phyloP scores from a whole-genome alignment of 2,888 invertebrate species.

The Acanthosoma haemorrhoidale region DNA sequence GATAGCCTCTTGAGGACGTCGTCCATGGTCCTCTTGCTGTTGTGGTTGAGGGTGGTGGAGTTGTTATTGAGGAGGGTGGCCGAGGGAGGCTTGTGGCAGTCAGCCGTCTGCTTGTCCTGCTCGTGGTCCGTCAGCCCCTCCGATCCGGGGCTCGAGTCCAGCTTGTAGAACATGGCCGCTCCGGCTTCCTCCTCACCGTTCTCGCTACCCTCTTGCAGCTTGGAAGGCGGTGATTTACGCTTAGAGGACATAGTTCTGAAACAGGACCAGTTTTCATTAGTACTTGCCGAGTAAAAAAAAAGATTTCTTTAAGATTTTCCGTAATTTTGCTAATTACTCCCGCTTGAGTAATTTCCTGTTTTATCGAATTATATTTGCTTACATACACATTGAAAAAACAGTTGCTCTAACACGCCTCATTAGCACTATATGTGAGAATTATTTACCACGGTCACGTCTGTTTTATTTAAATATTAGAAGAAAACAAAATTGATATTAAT shows the following conservation, averaged over 20 bases:
- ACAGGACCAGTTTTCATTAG: slow-evolving; percentile 46
- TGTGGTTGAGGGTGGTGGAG: slow-evolving; percentile 54
- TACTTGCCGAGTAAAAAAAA: neutral
- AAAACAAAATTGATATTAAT: too few species aligned
- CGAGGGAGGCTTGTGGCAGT: slow-evolving; percentile 23
- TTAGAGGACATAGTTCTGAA: slow-evolving; percentile 93
- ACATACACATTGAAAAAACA: too few species aligned
- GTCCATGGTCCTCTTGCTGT: slow-evolving; percentile 78
- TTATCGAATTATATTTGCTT: too few species aligned
- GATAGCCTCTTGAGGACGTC: slow-evolving; percentile 81
- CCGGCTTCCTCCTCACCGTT: slow-evolving; percentile 47
- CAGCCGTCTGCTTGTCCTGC: slow-evolving; percentile 31
- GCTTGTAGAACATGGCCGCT: slow-evolving; percentile 39
- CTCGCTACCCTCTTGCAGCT: slow-evolving; percentile 74
- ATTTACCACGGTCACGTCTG: too few species aligned
- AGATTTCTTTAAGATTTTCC: neutral
- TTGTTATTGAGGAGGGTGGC: slow-evolving; percentile 54
- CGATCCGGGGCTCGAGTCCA: slow-evolving; percentile 48
- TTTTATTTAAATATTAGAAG: too few species aligned
- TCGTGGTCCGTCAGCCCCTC: slow-evolving; percentile 47
- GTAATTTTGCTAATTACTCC: neutral
- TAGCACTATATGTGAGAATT: too few species aligned
- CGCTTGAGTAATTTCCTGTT: too few species aligned
- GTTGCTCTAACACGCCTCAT: too few species aligned
- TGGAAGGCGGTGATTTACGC: slow-evolving; percentile 92